Evolutionary conservation across 2,888 invertebrate genomes (phyloP).

Genomic region (Tetragonula carbonaria): DNA sequence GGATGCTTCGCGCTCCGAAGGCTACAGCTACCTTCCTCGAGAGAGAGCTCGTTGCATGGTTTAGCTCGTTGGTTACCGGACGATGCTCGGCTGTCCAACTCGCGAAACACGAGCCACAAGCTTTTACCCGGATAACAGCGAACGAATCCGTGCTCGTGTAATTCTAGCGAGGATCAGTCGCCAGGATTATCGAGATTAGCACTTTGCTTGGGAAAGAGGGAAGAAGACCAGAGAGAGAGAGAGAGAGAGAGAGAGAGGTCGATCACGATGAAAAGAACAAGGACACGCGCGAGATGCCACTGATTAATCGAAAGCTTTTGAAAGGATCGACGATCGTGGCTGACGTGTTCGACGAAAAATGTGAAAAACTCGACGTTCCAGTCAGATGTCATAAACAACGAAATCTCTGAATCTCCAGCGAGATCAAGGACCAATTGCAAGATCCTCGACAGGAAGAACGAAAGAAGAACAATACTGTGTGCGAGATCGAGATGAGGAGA

Average conservation of each 20-base stretch:
- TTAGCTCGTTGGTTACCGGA: neutral
- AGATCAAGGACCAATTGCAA: too few relatives aligned
- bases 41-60: too few relatives aligned
- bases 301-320: conserved; percentile 12
- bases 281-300: neutral
- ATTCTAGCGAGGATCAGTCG: neutral
- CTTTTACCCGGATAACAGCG: conserved; percentile 5
- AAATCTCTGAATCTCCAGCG: conserved; percentile 35
- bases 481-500: too few relatives aligned
- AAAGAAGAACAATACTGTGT: too few relatives aligned
- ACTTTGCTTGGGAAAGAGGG: neutral
- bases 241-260: neutral
- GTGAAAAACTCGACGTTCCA: neutral
- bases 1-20: conserved; percentile 10
- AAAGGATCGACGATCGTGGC: neutral
- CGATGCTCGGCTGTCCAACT: neutral
- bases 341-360: neutral
- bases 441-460: too few relatives aligned
- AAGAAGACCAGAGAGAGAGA: neutral
- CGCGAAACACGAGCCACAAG: neutral
- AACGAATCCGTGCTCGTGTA: conserved; percentile 20
- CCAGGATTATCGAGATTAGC: neutral
- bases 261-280: neutral
- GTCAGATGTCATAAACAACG: conserved; percentile 62
- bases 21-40: neutral